phyloP scores from a whole-genome alignment of 2,113 vertebrate species.

The Callipepla californica region DNA sequence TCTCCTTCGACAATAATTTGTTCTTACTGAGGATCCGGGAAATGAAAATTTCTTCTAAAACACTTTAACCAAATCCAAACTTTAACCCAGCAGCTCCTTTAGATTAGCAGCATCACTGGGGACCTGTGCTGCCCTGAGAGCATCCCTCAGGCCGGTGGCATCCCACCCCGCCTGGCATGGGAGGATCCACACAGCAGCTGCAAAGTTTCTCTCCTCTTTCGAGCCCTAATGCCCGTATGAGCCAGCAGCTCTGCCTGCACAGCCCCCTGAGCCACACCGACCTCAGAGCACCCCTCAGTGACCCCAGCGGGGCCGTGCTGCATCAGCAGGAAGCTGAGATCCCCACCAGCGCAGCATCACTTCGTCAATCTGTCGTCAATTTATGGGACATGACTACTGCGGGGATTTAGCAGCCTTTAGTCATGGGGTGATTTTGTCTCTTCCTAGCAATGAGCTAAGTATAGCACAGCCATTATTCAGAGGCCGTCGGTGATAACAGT shows the following conservation, averaged over 20 bases:
- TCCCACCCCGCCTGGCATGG: too few species aligned
- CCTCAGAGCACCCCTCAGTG: background rate
- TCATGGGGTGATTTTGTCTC: slow-evolving; percentile 50
- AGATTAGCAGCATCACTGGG: accelerated
- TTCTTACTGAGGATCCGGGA: background rate
- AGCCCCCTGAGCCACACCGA: background rate
- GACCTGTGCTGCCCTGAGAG: accelerated
- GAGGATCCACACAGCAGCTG: background rate
- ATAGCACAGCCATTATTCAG: slow-evolving; percentile 34
- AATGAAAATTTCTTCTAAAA: background rate
- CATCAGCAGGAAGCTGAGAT: slow-evolving; percentile 27
- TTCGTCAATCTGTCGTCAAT: background rate
- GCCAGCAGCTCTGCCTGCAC: background rate
- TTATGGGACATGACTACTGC: slow-evolving; percentile 15
- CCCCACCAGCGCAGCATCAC: slow-evolving; percentile 14
- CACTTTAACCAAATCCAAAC: background rate
- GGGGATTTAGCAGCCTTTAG: slow-evolving; percentile 8
- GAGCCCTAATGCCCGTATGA: background rate
- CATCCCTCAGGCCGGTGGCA: background rate
- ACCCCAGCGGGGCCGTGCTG: background rate
- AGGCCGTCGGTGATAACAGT: background rate
- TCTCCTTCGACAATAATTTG: background rate
- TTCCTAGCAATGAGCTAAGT: slow-evolving; percentile 56
- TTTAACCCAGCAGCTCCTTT: background rate
- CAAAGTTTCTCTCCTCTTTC: background rate